Evolutionary conservation across 2,113 vertebrate genomes (phyloP), one percentile per base, ranked within the genome.

Genomic region (Tauraco erythrolophus): DNA sequence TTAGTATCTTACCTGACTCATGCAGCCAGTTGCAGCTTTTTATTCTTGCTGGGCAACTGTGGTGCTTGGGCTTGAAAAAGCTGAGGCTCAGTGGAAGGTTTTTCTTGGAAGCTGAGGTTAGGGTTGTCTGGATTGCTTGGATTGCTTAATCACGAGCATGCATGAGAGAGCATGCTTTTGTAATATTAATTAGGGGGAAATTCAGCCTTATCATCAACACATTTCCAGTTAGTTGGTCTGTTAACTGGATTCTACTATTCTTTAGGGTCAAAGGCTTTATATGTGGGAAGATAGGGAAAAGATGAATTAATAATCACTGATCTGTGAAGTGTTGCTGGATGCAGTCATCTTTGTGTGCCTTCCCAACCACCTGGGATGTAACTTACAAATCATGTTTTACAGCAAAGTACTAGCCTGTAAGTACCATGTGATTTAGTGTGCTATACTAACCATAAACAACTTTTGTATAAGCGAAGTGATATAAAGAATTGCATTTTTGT

Each of bases 221-320:
- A 22, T 53, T 97, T 96, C 86, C 94, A 95, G 94, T 91, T 84
- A 61, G 64, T 76, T 76, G 41, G 21, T 76, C 28, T 96, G 39
- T 84, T 95, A 91, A 62, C 76, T 43, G 46, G 62, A 62, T 85
- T 91, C 66, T 83, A 16, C 3, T 28, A 0, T 50, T 88, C 66
- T 95, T 54, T 33, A 39, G 23, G n/a, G 84, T 84, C 70, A 62
- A 53, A 89, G 69, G 33, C 71, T 86, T 94, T 69, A 28, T 53
- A 39, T 25, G 9, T 25, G 39, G 76, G n/a, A 93, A 96, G 62
- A 58, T 23, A 31, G 35, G 72, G 69, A 48, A 74, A 91, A 75
- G 74, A 46, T 45, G 14, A 23, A 79, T 96, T 94, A 82, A 79
- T 95, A 83, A 72, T 80, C 23, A 4, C 54, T 89, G 28, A 79